These are phyloP conservation scores for Cinclus mexicanus DNA, from an alignment of 2,113 vertebrate species.

Conservation along the genomic window DNA sequence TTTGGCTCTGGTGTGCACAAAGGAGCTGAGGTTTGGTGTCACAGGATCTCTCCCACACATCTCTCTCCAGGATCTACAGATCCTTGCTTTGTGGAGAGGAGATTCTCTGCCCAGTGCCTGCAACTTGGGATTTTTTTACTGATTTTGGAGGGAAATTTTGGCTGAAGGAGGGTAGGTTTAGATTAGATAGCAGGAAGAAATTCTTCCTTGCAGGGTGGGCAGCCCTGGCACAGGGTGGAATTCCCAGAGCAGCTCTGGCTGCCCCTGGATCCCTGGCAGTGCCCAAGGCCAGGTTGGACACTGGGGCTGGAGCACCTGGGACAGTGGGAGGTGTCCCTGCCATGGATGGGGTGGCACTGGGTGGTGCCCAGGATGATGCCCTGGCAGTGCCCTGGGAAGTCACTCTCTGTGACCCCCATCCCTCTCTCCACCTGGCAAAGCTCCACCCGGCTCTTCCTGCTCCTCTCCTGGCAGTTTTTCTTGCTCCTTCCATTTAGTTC, in stretches of 20 bases:
- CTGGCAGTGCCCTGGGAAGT: too few relatives aligned
- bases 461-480: background rate
- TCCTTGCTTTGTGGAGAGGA: fast-evolving
- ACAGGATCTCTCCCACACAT: background rate
- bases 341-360: background rate
- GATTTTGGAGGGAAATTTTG: background rate
- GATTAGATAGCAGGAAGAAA: background rate
- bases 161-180: background rate
- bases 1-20: background rate
- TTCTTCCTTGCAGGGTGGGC: background rate
- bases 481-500: background rate
- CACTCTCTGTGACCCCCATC: background rate
- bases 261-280: background rate
- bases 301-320: background rate
- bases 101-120: background rate
- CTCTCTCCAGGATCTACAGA: background rate
- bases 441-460: background rate
- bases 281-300: background rate
- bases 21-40: background rate
- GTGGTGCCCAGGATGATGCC: background rate
- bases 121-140: background rate
- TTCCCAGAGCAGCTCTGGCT: background rate
- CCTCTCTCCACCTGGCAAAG: fast-evolving
- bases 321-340: background rate
- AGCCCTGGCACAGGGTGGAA: background rate